Evolutionary conservation across 2,888 invertebrate species (phyloP).

Genomic region (Synanthedon vespiformis): DNA sequence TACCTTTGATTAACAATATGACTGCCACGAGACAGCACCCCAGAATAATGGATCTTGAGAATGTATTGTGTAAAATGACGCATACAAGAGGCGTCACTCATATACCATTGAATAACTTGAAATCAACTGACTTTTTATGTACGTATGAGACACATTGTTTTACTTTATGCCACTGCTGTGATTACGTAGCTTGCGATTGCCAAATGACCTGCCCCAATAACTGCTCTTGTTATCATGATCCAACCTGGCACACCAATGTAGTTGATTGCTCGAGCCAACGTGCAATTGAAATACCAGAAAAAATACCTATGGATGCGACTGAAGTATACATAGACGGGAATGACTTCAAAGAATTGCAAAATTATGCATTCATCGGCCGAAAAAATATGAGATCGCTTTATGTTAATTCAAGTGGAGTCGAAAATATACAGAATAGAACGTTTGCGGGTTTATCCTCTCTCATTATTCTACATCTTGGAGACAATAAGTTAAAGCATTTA

Average conservation of each 20-base stretch:
- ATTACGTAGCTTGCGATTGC: constrained; percentile 95
- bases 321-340: constrained; percentile 94
- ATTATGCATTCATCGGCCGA: constrained; percentile 90
- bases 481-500: constrained; percentile 83
- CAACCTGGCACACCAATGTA: constrained; percentile 92
- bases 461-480: constrained; percentile 84
- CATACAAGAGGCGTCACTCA: constrained; percentile 85
- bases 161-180: constrained; percentile 94
- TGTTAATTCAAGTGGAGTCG: constrained; percentile 86
- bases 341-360: constrained; percentile 84
- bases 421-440: constrained; percentile 87
- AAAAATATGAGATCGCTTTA: constrained; percentile 90
- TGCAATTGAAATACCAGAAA: constrained; percentile 81
- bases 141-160: constrained; percentile 93
- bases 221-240: constrained; percentile 95
- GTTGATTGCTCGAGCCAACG: constrained; percentile 89
- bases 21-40: constrained; percentile 86
- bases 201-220: constrained; percentile 95
- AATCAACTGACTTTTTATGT: constrained; percentile 88
- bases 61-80: constrained; percentile 87
- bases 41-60: constrained; percentile 87
- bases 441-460: constrained; percentile 87
- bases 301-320: constrained; percentile 94
- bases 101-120: constrained; percentile 79
- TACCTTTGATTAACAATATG: constrained; percentile 90